Evolutionary conservation across 2,888 invertebrate species (phyloP).

Genomic region (Gandaritis pyraliata): DNA sequence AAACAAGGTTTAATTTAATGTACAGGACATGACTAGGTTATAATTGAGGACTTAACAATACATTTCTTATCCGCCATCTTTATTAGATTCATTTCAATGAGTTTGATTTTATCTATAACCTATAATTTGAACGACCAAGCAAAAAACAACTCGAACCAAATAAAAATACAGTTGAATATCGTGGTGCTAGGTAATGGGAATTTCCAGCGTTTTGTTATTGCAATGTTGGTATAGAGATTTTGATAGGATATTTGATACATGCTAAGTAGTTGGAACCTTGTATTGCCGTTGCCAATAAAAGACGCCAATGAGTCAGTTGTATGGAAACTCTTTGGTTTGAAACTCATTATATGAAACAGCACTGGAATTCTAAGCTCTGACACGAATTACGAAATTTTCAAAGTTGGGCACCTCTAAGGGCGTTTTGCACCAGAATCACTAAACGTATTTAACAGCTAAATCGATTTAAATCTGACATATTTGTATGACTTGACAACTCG

Average conservation of each 20-base stretch:
- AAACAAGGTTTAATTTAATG: slow-evolving; percentile 58
- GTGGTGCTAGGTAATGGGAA: background rate
- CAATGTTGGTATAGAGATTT: slow-evolving; percentile 37
- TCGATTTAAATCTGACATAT: too few species aligned
- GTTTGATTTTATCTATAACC: slow-evolving; percentile 32
- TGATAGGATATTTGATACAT: slow-evolving; percentile 59
- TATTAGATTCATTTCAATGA: slow-evolving; percentile 43
- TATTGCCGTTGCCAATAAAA: slow-evolving; percentile 49
- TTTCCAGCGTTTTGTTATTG: slow-evolving; percentile 2
- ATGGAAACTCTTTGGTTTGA: background rate
- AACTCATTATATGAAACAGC: too few species aligned
- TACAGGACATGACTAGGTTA: slow-evolving; percentile 64
- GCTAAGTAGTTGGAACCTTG: slow-evolving; percentile 55
- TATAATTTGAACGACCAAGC: background rate
- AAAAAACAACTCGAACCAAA: slow-evolving; percentile 30
- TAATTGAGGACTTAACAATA: slow-evolving; percentile 58
- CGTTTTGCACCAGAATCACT: too few species aligned
- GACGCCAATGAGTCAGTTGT: slow-evolving; percentile 8
- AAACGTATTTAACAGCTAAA: too few species aligned
- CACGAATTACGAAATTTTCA: too few species aligned
- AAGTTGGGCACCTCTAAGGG: too few species aligned
- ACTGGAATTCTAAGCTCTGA: too few species aligned
- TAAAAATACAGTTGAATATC: background rate
- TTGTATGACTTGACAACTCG: too few species aligned
- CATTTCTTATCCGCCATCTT: slow-evolving; percentile 46